Evolutionary conservation across 2,113 vertebrate species (phyloP).

Genomic region (Galemys pyrenaicus): DNA sequence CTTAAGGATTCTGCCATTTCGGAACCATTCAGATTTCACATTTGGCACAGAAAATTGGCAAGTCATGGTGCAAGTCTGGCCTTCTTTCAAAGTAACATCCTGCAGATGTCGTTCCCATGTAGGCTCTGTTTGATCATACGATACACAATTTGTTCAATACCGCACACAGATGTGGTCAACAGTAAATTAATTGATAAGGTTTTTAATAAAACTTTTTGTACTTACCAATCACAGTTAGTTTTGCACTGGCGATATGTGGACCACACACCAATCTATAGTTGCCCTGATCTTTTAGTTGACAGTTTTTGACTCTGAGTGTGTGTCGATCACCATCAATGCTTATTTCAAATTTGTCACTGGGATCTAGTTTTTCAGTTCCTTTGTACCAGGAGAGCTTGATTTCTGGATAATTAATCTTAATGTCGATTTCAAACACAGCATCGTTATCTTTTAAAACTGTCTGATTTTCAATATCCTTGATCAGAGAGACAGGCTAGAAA

Average conservation of each 20-base stretch:
- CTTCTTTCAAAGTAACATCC: constrained; percentile 94
- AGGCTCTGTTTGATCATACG: constrained; percentile 86
- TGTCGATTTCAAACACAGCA: constrained; percentile 93
- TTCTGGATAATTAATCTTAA: constrained; percentile 98
- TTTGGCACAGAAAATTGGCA: constrained; percentile 97
- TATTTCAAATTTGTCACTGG: constrained; percentile 92
- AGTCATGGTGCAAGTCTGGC: constrained; percentile 91
- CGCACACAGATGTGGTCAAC: not conserved
- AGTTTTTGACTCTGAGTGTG: constrained; percentile 91
- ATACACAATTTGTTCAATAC: constrained; percentile 61
- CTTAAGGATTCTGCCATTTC: constrained; percentile 92
- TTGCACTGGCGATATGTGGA: constrained; percentile 96
- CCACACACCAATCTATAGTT: constrained; percentile 97
- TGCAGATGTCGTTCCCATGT: constrained; percentile 94
- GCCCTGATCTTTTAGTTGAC: constrained; percentile 92
- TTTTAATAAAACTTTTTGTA: constrained; percentile 48
- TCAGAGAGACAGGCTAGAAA: constrained; percentile 92
- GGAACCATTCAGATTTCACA: constrained; percentile 94
- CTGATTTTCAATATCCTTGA: constrained; percentile 94
- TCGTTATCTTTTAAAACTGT: constrained; percentile 88
- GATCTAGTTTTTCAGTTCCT: constrained; percentile 94
- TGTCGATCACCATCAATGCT: constrained; percentile 90
- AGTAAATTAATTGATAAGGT: constrained; percentile 5
- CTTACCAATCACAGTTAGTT: constrained; percentile 94
- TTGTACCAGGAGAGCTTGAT: constrained; percentile 98